Conservation (phyloP, 30 jellyfish, hydroid and myxozoan genomes). For the Pseudorhiza aurosa region DNA sequence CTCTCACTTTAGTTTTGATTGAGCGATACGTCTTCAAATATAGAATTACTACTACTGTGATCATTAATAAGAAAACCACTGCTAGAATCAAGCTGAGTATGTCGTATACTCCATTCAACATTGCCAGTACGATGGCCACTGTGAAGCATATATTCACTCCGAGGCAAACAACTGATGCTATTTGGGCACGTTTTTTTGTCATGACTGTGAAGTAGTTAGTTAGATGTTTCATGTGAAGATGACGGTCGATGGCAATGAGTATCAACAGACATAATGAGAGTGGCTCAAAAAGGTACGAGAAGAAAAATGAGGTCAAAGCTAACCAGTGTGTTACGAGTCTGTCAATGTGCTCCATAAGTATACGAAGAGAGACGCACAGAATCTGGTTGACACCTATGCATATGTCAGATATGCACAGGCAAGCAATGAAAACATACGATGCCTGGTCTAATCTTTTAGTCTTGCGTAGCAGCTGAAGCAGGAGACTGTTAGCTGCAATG, state of each 20-base stretch:
- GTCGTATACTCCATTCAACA: neutral
- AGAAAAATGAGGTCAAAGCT: neutral
- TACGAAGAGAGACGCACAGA: neutral
- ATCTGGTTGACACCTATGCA: slow-evolving; percentile 29
- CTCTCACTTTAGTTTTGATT: neutral
- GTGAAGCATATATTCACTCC: neutral
- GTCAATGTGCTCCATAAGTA: neutral
- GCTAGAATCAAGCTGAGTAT: neutral
- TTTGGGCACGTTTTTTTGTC: slow-evolving; percentile 5
- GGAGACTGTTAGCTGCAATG: slow-evolving; percentile 17
- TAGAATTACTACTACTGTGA: neutral
- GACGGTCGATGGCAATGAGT: slow-evolving; percentile 20
- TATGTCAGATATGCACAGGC: slow-evolving; percentile 28
- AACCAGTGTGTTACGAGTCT: neutral
- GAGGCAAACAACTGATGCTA: neutral
- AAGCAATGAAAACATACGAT: slow-evolving; percentile 6
- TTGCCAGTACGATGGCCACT: neutral
- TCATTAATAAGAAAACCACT: neutral
- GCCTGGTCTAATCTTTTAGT: neutral
- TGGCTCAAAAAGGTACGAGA: slow-evolving; percentile 2
- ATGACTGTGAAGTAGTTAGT: slow-evolving; percentile 3
- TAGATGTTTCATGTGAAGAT: slow-evolving; percentile 27
- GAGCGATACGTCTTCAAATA: neutral
- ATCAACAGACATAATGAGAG: neutral
- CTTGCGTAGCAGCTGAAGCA: slow-evolving; percentile 8